A percentile compares a stretch with the other conserved stretches of the same genome.
Conservation (phyloP, 2,113 vertebrate genomes). For the Phalacrocorax pelagicus region DNA sequence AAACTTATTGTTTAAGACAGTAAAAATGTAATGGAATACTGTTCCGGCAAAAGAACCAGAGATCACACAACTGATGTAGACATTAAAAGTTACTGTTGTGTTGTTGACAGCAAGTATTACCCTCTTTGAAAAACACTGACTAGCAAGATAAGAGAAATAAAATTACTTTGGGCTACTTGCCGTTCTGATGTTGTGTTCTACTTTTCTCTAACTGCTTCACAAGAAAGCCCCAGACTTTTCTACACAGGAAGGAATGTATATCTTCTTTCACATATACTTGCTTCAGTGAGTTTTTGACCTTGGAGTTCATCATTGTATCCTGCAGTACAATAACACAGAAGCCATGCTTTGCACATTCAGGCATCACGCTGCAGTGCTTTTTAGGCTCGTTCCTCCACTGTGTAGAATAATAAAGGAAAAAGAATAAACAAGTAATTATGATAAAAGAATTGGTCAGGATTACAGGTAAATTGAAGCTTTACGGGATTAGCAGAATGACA, state of each 20-base stretch:
- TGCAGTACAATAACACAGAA: neutral
- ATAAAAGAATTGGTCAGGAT: neutral
- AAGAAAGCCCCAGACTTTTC: neutral
- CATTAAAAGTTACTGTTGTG: neutral
- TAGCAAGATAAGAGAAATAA: neutral
- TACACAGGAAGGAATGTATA: neutral
- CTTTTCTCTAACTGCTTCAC: neutral
- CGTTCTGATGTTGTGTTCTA: neutral
- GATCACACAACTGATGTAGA: neutral
- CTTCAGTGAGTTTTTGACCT: neutral
- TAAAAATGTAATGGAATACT: conserved; percentile 24
- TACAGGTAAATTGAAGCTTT: neutral
- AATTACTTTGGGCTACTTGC: neutral
- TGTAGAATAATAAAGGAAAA: neutral
- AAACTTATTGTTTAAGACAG: conserved; percentile 46
- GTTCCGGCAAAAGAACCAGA: neutral
- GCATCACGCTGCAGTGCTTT: neutral
- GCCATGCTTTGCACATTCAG: neutral
- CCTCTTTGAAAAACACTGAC: neutral
- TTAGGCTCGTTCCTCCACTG: neutral
- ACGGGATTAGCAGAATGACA: neutral
- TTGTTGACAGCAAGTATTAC: neutral
- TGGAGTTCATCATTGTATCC: neutral
- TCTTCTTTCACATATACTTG: neutral
- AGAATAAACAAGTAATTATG: neutral